Percentiles rank a stretch among this genome's conserved stretches.
Evolutionary conservation across 2,888 invertebrate species (phyloP).

Genomic region (Nemoura dubitans): DNA sequence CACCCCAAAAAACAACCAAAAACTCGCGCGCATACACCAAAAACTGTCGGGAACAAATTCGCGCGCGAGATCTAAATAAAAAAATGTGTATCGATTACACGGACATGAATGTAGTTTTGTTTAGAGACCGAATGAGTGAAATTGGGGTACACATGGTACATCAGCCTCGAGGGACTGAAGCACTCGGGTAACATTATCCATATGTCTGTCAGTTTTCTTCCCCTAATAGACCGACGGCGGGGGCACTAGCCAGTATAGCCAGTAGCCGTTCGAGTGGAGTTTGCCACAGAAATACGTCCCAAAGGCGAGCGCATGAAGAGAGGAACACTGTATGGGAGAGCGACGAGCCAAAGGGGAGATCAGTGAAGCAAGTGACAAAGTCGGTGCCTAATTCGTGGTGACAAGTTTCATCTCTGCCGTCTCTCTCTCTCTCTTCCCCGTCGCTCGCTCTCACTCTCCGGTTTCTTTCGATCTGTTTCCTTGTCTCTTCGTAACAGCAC

Average conservation of each 20-base stretch:
- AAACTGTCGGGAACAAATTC: background rate
- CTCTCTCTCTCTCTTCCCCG: background rate
- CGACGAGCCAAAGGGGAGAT: background rate
- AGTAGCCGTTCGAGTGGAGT: no score
- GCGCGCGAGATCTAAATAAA: background rate
- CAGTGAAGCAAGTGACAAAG: conserved; percentile 39
- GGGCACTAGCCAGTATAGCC: no score
- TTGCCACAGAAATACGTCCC: no score
- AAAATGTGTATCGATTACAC: background rate
- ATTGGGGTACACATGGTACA: background rate
- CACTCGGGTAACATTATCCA: background rate
- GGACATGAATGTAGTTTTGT: background rate
- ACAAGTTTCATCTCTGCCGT: conserved; percentile 45
- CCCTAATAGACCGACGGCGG: background rate
- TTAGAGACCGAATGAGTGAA: background rate
- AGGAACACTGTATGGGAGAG: no score
- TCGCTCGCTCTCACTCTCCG: background rate
- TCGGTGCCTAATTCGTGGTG: conserved; percentile 49
- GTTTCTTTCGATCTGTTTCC: background rate
- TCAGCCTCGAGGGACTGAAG: background rate
- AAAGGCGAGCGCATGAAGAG: no score
- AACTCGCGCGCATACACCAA: no score
- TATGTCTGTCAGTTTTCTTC: background rate
- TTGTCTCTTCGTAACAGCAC: background rate
- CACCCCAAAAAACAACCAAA: background rate